A percentile compares a stretch with the other conserved stretches of the same genome.
These are phyloP conservation scores for Pristionchus japonicus DNA, from an alignment of 2,888 invertebrate species.

Conservation along the genomic window DNA sequence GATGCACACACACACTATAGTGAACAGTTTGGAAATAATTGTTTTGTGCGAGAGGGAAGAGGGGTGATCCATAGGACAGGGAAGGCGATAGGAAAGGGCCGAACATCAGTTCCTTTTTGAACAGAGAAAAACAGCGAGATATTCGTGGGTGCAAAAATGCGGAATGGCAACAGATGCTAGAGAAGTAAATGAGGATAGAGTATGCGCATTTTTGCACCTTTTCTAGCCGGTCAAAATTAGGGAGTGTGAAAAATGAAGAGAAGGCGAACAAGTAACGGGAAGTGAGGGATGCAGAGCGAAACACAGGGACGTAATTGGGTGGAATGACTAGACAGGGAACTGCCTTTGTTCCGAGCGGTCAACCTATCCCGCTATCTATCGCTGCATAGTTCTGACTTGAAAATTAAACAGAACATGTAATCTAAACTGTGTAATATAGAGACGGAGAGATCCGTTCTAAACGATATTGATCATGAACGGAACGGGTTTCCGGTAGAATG, in stretches of 20 bases:
- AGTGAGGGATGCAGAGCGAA: not conserved
- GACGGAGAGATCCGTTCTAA: too few relatives aligned
- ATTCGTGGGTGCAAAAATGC: not conserved
- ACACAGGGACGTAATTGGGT: conserved; percentile 7
- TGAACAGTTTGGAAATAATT: conserved; percentile 34
- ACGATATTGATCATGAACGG: too few relatives aligned
- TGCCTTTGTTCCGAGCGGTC: not conserved
- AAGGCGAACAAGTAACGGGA: not conserved
- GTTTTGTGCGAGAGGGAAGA: not conserved
- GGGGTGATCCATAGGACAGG: not conserved
- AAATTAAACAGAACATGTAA: not conserved
- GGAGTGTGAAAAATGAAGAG: too few relatives aligned
- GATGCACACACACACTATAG: not conserved
- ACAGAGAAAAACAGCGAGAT: not conserved
- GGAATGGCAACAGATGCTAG: not conserved
- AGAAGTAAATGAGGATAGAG: not conserved
- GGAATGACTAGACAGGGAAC: conserved; percentile 27
- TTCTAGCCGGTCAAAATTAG: too few relatives aligned
- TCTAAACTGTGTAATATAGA: not conserved
- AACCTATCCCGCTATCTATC: not conserved
- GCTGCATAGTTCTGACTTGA: not conserved
- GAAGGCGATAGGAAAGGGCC: not conserved
- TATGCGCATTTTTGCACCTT: not conserved
- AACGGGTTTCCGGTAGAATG: too few relatives aligned
- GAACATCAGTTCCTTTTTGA: conserved; percentile 8